These are phyloP conservation scores for Macrotus californicus DNA, from an alignment of 2,113 vertebrate genomes.

Conservation along the genomic window DNA sequence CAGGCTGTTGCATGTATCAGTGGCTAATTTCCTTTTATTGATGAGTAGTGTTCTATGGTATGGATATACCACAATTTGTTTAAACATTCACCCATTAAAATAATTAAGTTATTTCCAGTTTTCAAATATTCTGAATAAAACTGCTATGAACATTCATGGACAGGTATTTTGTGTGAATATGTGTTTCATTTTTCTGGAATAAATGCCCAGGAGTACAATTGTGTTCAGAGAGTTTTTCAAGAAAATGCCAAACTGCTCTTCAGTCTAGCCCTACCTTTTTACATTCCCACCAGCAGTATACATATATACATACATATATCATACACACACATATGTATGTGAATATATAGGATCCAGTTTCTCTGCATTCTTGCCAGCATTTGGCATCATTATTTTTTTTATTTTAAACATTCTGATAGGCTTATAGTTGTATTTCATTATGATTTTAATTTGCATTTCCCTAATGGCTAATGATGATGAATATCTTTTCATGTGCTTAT, in stretches of 20 bases:
- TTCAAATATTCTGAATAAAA: neutral
- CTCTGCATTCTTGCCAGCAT: neutral
- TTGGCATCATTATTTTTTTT: neutral
- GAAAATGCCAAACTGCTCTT: neutral
- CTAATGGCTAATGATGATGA: neutral
- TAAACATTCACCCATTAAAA: neutral
- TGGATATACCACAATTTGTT: neutral
- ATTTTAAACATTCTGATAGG: neutral
- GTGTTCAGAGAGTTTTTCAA: slow-evolving; percentile 11
- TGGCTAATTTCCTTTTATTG: neutral
- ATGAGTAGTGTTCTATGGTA: neutral
- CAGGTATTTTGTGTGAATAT: neutral
- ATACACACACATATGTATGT: neutral
- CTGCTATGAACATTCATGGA: neutral
- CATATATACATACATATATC: neutral
- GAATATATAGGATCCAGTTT: neutral
- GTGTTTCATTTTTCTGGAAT: neutral
- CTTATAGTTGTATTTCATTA: neutral
- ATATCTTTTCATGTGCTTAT: neutral
- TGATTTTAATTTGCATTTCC: neutral
- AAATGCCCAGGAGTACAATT: neutral
- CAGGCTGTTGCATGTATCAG: neutral
- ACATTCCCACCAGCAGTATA: neutral
- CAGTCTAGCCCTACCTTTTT: neutral
- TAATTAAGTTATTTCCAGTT: neutral